A percentile compares a stretch with the other conserved stretches of the same genome.
Evolutionary conservation across 2,797 vertebrate genomes (phyloP).

Genomic region (Choloepus didactylus): DNA sequence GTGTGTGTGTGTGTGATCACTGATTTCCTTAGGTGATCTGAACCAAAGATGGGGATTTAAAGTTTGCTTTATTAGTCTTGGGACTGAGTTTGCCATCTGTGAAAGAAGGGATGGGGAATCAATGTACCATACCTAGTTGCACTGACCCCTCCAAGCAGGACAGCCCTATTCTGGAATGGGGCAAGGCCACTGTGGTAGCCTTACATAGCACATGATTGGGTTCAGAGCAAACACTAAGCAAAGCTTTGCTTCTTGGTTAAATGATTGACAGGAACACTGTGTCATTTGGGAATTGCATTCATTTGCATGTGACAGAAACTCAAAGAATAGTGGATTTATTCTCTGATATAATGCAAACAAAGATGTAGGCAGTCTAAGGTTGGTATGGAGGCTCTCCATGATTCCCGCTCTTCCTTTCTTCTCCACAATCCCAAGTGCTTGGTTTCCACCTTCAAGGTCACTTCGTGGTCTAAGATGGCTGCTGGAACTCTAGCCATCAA

Average conservation of each 20-base stretch:
- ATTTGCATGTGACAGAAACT: neutral
- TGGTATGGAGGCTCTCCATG: fast-evolving
- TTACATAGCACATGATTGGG: neutral
- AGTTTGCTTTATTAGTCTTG: neutral
- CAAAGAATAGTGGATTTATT: neutral
- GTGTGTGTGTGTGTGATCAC: neutral
- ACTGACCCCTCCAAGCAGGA: neutral
- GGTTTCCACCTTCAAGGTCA: neutral
- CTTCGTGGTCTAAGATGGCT: too few species aligned
- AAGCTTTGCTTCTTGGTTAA: neutral
- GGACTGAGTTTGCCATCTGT: neutral
- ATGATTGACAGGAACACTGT: neutral
- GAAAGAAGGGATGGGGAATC: neutral
- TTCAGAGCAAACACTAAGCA: neutral
- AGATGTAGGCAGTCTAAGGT: neutral
- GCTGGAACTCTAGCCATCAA: neutral
- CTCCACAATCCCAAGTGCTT: too few species aligned
- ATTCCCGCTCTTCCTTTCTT: neutral
- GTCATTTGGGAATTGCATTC: neutral
- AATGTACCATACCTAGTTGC: neutral
- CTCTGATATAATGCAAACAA: neutral
- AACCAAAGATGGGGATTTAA: neutral
- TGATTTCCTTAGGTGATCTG: slow-evolving; percentile 17
- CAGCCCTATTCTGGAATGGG: neutral
- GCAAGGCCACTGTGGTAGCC: neutral